A percentile compares a stretch with the other conserved stretches of the same genome.
phyloP scores from a whole-genome alignment of 2,888 invertebrate genomes.

The Acleris sparsana region DNA sequence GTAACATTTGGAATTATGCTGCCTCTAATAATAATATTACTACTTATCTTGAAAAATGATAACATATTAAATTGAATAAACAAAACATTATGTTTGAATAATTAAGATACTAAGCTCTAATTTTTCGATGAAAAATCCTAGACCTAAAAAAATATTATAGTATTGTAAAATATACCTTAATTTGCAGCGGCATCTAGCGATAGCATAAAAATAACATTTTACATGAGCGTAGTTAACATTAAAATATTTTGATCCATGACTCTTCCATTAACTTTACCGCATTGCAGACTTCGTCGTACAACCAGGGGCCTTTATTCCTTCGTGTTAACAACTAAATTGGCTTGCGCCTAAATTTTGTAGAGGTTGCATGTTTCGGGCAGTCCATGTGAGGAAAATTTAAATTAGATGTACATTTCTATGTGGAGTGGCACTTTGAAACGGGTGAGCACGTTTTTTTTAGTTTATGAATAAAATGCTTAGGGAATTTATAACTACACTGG shows the following conservation, averaged over 20 bases:
- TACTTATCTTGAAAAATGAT: too few relatives aligned
- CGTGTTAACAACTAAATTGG: slow-evolving; percentile 30
- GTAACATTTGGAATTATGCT: too few relatives aligned
- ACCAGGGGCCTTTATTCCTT: slow-evolving; percentile 21
- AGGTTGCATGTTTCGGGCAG: slow-evolving; percentile 15
- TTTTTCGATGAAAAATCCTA: too few relatives aligned
- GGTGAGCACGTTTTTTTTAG: slow-evolving; percentile 5
- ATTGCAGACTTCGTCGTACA: slow-evolving; percentile 8
- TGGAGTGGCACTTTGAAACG: background rate
- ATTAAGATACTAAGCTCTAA: too few relatives aligned
- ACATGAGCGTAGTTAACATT: too few relatives aligned
- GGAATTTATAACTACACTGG: background rate
- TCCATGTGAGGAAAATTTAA: slow-evolving; percentile 28
- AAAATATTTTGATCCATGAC: background rate
- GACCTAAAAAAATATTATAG: too few relatives aligned
- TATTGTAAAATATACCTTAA: too few relatives aligned
- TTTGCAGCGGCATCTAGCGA: too few relatives aligned
- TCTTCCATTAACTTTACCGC: slow-evolving; percentile 16
- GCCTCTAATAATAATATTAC: too few relatives aligned
- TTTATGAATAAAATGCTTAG: slow-evolving; percentile 11
- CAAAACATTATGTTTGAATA: too few relatives aligned
- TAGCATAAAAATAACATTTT: too few relatives aligned
- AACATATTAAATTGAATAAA: too few relatives aligned
- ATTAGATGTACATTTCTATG: slow-evolving; percentile 25
- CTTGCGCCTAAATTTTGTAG: slow-evolving; percentile 16